These are phyloP conservation scores for Acrossocheilus fasciatus DNA, from an alignment of 2,797 vertebrate species.

Conservation along the genomic window DNA sequence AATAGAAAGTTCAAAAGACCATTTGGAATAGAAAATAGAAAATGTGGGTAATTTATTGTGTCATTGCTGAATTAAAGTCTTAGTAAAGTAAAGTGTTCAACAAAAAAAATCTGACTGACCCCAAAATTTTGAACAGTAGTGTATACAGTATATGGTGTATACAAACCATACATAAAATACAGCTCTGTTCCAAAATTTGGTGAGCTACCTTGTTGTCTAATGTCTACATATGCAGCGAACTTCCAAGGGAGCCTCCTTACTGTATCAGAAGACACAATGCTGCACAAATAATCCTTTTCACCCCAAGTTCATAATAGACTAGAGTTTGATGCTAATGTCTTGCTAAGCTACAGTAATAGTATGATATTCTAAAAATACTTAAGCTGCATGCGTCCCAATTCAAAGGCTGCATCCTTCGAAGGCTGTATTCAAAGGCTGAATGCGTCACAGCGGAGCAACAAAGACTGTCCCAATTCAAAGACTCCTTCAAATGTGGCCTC, in stretches of 20 bases:
- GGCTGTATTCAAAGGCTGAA: neutral
- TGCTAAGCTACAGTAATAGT: neutral
- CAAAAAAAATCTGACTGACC: neutral
- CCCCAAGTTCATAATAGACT: neutral
- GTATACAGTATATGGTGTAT: neutral
- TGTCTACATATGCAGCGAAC: neutral
- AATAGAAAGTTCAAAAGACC: neutral
- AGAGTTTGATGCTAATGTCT: neutral
- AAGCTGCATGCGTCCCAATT: neutral
- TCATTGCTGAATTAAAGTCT: neutral
- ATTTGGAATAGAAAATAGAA: neutral
- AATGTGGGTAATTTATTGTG: neutral
- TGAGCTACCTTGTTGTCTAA: neutral
- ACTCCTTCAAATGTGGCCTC: neutral
- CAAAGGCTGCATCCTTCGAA: neutral
- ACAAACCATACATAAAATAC: neutral
- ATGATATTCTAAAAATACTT: neutral
- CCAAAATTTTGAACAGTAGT: neutral
- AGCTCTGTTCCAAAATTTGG: neutral
- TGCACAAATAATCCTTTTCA: neutral
- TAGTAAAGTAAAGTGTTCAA: neutral
- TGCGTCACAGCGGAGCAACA: neutral
- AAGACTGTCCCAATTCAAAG: constrained; percentile 1
- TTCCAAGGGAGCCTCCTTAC: neutral
- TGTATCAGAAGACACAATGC: neutral